Conservation (phyloP, 1,140 invertebrate genomes). For the Ditylenchus dipsaci region DNA sequence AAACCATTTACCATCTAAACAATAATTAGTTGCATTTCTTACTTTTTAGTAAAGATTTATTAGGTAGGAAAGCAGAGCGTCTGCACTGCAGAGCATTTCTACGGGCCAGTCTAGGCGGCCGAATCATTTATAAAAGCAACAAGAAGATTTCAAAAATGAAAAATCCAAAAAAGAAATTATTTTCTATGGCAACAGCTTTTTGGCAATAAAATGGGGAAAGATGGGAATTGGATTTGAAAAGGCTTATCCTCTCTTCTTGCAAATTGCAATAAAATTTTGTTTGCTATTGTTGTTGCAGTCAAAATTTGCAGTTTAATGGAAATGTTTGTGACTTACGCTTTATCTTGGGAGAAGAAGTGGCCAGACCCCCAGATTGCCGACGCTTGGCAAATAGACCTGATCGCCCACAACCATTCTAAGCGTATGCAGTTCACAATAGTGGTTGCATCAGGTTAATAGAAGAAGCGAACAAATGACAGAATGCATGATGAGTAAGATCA, state of each 20-base stretch:
- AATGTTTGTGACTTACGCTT: not conserved
- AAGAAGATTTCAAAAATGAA: not conserved
- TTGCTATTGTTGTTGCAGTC: too few species aligned
- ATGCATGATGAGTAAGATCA: too few species aligned
- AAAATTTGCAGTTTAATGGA: not conserved
- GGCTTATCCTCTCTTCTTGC: too few species aligned
- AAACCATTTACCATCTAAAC: too few species aligned
- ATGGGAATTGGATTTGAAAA: too few species aligned
- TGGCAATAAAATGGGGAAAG: not conserved
- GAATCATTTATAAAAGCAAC: not conserved
- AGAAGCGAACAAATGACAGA: too few species aligned
- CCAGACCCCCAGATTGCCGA: not conserved
- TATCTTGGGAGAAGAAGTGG: not conserved
- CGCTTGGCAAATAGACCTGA: slow-evolving; percentile 5
- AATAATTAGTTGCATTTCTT: too few species aligned
- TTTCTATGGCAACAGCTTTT: not conserved
- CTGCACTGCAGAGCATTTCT: not conserved
- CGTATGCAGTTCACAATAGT: too few species aligned
- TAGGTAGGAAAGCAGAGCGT: not conserved
- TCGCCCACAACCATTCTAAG: slow-evolving; percentile 4
- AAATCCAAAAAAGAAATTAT: too few species aligned
- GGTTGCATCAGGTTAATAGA: too few species aligned
- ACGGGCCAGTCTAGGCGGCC: not conserved
- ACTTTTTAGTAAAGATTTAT: not conserved
- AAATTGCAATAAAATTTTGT: too few species aligned